A percentile compares a stretch with the other conserved stretches of the same genome.
Conservation (phyloP, 1,140 invertebrate genomes). For the Aphelenchoides besseyi region DNA sequence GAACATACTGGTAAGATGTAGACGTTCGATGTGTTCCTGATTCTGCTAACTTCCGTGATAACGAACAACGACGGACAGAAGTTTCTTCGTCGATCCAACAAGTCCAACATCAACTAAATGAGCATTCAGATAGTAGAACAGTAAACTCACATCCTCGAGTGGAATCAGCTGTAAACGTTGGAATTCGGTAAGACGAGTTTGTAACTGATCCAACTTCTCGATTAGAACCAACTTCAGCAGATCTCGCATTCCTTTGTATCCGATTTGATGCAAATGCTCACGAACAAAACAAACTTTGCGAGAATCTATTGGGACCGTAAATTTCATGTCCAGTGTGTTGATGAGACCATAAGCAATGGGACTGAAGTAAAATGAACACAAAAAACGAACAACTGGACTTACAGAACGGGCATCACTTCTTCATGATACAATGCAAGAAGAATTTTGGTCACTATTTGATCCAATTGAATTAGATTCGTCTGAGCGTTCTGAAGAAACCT, state of each 20-base stretch:
- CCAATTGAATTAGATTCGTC: slow-evolving; percentile 30
- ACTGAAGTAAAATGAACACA: slow-evolving; percentile 16
- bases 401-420: slow-evolving; percentile 37
- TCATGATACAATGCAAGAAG: slow-evolving; percentile 30
- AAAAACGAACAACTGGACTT: slow-evolving; percentile 23
- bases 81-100: slow-evolving; percentile 41
- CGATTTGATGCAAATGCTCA: slow-evolving; percentile 39
- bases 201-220: slow-evolving; percentile 43
- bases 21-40: slow-evolving; percentile 32
- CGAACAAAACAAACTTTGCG: slow-evolving; percentile 40
- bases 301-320: slow-evolving; percentile 41
- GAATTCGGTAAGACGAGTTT: slow-evolving; percentile 34
- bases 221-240: slow-evolving; percentile 41
- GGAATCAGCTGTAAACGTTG: slow-evolving; percentile 40
- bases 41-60: slow-evolving; percentile 48
- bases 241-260: slow-evolving; percentile 49
- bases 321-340: slow-evolving; percentile 43
- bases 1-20: slow-evolving; percentile 41
- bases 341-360: slow-evolving; percentile 32
- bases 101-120: slow-evolving; percentile 39
- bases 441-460: slow-evolving; percentile 47
- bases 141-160: slow-evolving; percentile 33
- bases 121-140: not conserved
- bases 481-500: slow-evolving; percentile 27
- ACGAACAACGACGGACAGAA: slow-evolving; percentile 46